Conservation (phyloP, 2,888 invertebrate species). For the Plagiodera versicolora region DNA sequence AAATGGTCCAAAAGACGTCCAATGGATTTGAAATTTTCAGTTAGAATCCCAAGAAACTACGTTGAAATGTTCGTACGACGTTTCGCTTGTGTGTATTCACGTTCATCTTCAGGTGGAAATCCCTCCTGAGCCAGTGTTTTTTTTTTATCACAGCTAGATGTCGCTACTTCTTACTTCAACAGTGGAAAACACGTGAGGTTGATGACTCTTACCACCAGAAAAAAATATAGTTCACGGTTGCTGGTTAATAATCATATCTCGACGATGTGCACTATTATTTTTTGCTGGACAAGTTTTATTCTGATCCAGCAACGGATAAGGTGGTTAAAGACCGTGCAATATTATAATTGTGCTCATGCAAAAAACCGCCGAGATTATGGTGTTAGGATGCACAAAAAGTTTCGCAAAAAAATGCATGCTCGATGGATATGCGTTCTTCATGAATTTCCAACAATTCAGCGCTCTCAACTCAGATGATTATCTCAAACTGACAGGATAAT, state of each 20-base stretch:
- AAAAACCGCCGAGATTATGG: slow-evolving; percentile 12
- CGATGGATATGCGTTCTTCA: background rate
- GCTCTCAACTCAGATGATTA: background rate
- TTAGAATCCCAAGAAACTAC: too few relatives aligned
- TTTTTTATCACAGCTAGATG: too few relatives aligned
- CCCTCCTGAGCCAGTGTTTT: too few relatives aligned
- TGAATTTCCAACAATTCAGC: background rate
- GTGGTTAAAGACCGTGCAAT: slow-evolving; percentile 29
- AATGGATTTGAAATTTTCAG: too few relatives aligned
- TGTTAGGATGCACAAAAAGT: too few relatives aligned
- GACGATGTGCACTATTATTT: slow-evolving; percentile 35
- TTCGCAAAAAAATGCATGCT: background rate
- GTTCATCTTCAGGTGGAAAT: too few relatives aligned
- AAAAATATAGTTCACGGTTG: slow-evolving; percentile 49
- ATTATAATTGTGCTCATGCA: slow-evolving; percentile 23
- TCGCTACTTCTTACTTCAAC: background rate
- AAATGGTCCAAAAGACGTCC: too few relatives aligned
- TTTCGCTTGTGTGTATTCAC: too few relatives aligned
- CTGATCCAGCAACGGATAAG: slow-evolving; percentile 27
- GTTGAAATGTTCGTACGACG: too few relatives aligned
- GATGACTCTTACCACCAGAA: slow-evolving; percentile 45
- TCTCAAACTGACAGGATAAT: slow-evolving; percentile 2
- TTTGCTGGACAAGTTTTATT: slow-evolving; percentile 29
- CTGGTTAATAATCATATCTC: slow-evolving; percentile 44
- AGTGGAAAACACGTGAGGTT: slow-evolving; percentile 35